Evolutionary conservation across 2,797 vertebrate species (phyloP), one percentile per base, ranked within the genome.

Genomic region (Labroides dimidiatus): DNA sequence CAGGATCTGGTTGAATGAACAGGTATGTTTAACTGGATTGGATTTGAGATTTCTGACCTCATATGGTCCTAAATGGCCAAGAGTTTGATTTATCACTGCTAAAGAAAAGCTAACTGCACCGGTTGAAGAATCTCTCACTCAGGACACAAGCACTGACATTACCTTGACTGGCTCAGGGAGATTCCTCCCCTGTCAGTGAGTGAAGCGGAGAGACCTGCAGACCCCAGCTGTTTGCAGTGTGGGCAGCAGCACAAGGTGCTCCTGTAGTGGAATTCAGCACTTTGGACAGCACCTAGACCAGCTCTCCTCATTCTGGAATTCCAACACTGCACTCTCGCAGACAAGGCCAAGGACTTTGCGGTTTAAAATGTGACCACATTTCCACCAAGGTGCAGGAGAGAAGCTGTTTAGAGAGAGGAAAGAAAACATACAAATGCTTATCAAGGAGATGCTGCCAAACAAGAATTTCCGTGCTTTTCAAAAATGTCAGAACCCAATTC

Each of bases 281-380:
- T 92, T 93, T 95, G 94, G 94, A 95, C 94, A 95, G 92, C 94
- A 95, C 93, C 94, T 93, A 86, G 75, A 82, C 86, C 84, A 84
- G 85, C 90, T 92, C 87, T 89, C 88, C 80, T 80, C 82, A 84
- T 83, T 64, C 81, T 91, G 87, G 82, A 80, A 87, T 86, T 89
- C 84, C 81, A 90, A 79, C 80, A 65, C 84, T 83, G 89, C 84
- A 65, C 81, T 87, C 86, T 84, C 11, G 16, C 80, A 88, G 80
- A 51, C 81, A 67, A 73, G 77, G 81, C 75, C 75, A 71, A 90
- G 75, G 82, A 87, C 71, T 84, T 70, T 87, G 86, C 37, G 80
- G 89, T 87, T 65, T 68, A 83, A 82, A 80, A 70, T 51, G 59
- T 81, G 85, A 87, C 81, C 79, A 71, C 75, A 70, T 78, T 90